Evolutionary conservation across 2,888 invertebrate species (phyloP).

Genomic region (Macroteleia sp.): DNA sequence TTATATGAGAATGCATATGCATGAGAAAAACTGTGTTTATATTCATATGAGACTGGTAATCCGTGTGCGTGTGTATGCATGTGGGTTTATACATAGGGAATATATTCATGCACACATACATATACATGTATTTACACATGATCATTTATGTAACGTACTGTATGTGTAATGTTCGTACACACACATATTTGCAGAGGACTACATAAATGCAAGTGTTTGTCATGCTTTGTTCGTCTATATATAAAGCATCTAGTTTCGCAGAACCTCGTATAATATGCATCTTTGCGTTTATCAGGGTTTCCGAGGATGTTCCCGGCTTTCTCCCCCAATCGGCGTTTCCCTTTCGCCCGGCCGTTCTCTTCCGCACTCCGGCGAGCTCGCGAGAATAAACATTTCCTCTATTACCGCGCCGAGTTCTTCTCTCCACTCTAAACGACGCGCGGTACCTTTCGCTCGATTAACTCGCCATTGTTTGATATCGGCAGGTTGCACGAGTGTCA

Average conservation of each 20-base stretch:
- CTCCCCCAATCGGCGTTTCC: slow-evolving; percentile 42
- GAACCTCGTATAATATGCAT: slow-evolving; percentile 24
- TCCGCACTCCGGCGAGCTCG: slow-evolving; percentile 35
- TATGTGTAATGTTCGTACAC: too few relatives aligned
- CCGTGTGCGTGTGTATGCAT: too few relatives aligned
- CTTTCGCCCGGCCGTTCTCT: slow-evolving; percentile 34
- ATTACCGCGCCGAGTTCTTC: slow-evolving; percentile 38
- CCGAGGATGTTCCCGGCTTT: neutral
- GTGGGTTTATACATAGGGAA: too few relatives aligned
- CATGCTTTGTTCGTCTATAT: slow-evolving; percentile 4
- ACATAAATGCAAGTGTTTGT: neutral
- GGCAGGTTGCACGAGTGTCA: slow-evolving; percentile 45
- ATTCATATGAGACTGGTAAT: too few relatives aligned
- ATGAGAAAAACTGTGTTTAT: too few relatives aligned
- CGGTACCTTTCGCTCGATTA: slow-evolving; percentile 51
- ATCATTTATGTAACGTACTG: too few relatives aligned
- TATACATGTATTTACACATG: too few relatives aligned
- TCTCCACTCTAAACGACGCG: slow-evolving; percentile 1
- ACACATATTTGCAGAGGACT: too few relatives aligned
- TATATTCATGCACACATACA: too few relatives aligned
- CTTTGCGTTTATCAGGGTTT: slow-evolving; percentile 37
- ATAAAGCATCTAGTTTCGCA: slow-evolving; percentile 22
- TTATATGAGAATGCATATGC: too few relatives aligned
- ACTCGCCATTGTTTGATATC: slow-evolving; percentile 56
- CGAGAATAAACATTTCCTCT: slow-evolving; percentile 54